Conservation (phyloP, 64 coral and sea anemone genomes). For the Cladopsammia gracilis region DNA sequence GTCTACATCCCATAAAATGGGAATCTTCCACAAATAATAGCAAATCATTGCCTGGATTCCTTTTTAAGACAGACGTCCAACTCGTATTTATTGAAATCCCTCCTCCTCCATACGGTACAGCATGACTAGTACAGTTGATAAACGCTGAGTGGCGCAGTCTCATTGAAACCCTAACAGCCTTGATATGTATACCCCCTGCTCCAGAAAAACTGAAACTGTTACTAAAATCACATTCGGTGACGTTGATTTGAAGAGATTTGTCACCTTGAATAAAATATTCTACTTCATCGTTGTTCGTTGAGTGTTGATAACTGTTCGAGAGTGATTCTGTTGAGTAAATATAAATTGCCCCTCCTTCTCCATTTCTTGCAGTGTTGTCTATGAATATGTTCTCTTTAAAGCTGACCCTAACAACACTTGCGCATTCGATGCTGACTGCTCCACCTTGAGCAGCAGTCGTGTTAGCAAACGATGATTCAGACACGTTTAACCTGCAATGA, state of each 20-base stretch:
- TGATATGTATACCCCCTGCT: neutral
- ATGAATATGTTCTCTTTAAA: neutral
- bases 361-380: neutral
- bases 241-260: neutral
- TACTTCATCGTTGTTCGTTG: neutral
- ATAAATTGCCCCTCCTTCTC: constrained; percentile 6
- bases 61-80: neutral
- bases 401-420: neutral
- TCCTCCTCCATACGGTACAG: neutral
- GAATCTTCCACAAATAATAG: neutral
- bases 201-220: neutral
- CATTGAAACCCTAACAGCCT: neutral
- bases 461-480: constrained; percentile 4
- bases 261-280: too few species aligned
- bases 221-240: neutral
- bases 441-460: neutral
- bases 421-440: neutral
- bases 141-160: neutral
- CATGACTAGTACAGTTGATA: neutral
- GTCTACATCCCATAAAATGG: neutral
- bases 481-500: neutral
- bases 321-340: neutral
- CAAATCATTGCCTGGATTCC: neutral
- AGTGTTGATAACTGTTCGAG: neutral
- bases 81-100: neutral